Percentiles rank a stretch among this genome's conserved stretches.
Conservation (phyloP, 2,888 invertebrate genomes). For the Choristoneura rosaceana region DNA sequence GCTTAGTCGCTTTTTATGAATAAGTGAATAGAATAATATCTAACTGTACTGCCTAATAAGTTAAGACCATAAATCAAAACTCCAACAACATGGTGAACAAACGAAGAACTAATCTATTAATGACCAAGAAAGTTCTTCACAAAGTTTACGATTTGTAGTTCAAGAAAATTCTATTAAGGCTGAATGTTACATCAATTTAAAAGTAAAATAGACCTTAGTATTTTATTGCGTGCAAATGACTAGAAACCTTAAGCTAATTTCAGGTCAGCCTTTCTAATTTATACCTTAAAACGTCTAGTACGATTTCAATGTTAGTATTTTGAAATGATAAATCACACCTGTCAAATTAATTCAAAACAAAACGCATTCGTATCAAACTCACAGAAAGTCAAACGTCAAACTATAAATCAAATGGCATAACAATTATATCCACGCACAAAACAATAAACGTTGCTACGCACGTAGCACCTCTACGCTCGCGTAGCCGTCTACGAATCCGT, state of each 20-base stretch:
- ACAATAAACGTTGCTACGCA: conserved; percentile 55
- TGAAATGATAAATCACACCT: background rate
- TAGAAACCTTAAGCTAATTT: background rate
- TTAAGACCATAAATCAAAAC: background rate
- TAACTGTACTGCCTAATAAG: background rate
- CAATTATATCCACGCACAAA: conserved; percentile 48
- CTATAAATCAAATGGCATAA: conserved; percentile 47
- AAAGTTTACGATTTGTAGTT: background rate
- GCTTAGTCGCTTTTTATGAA: no score
- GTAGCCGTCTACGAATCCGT: conserved; percentile 57
- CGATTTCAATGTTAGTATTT: background rate
- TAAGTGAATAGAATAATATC: background rate
- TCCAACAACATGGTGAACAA: background rate
- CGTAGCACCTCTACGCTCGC: conserved; percentile 49
- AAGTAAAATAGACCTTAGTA: background rate
- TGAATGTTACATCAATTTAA: background rate
- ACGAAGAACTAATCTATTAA: background rate
- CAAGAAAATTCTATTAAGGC: background rate
- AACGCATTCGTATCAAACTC: conserved; percentile 14
- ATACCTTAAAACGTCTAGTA: background rate
- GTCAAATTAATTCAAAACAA: conserved; percentile 13
- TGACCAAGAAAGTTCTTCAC: background rate
- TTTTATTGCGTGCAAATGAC: background rate
- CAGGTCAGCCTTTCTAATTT: background rate
- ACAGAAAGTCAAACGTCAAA: conserved; percentile 28